Conservation (phyloP, 2,113 vertebrate genomes). For the Amazona guildingii region DNA sequence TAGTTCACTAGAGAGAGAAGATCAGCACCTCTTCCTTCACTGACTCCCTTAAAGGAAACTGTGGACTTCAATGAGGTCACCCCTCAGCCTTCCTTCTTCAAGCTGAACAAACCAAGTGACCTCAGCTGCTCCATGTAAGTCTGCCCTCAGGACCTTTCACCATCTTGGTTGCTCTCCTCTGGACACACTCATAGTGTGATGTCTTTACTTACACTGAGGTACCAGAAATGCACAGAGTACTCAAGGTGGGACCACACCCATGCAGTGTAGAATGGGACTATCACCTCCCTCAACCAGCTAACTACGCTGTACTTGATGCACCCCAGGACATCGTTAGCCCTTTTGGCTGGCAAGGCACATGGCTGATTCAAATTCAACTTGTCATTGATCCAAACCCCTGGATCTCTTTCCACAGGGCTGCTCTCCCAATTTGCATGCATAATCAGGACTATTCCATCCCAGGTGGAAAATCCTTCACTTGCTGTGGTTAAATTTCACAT, state of each 20-base stretch:
- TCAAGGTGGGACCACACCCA: not conserved
- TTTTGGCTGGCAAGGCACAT: not conserved
- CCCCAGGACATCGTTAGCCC: not conserved
- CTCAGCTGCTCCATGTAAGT: not conserved
- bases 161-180: not conserved
- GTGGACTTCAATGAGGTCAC: not conserved
- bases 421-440: not conserved
- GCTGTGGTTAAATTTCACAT: not conserved
- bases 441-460: not conserved
- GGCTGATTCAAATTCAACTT: not conserved
- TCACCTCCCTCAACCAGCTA: too few species aligned
- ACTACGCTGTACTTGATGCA: not conserved
- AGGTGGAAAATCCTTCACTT: not conserved
- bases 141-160: not conserved
- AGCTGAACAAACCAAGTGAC: not conserved
- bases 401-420: not conserved
- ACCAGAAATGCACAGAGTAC: not conserved
- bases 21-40: not conserved
- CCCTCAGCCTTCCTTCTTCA: not conserved
- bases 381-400: not conserved
- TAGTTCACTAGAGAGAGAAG: not conserved
- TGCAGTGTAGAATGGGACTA: not conserved
- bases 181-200: not conserved
- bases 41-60: not conserved
- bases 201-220: not conserved